Conservation (phyloP, 2,113 vertebrate species). For the Origma solitaria region DNA sequence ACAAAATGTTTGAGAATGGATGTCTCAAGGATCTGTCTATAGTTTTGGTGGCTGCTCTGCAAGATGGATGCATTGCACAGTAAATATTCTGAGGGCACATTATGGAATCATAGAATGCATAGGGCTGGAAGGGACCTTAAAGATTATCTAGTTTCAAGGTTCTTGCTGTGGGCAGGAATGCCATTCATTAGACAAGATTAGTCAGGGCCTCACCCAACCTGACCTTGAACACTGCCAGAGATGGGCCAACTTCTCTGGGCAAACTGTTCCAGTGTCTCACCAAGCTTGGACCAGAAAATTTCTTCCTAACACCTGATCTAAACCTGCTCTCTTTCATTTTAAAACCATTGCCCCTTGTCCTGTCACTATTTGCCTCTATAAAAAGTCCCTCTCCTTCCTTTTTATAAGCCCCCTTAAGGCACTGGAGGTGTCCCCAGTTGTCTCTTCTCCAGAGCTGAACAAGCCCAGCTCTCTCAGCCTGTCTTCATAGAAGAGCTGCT, state of each 20-base stretch:
- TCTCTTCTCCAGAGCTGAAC: neutral
- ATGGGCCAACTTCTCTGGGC: too few species aligned
- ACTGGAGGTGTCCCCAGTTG: neutral
- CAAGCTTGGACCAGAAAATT: neutral
- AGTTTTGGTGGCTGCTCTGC: neutral
- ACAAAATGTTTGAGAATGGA: neutral
- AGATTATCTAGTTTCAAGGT: neutral
- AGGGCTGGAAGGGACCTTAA: neutral
- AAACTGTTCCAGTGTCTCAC: neutral
- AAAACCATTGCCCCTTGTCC: neutral
- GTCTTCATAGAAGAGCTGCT: too few species aligned
- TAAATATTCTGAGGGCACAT: neutral
- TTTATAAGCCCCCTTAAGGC: neutral
- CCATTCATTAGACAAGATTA: neutral
- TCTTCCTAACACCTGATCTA: neutral
- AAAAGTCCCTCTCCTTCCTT: neutral
- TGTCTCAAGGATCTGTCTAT: neutral
- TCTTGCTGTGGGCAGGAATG: neutral
- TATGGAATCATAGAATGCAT: neutral
- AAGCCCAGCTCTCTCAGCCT: neutral
- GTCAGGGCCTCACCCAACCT: neutral
- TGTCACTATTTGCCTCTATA: neutral
- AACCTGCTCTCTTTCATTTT: neutral
- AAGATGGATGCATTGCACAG: neutral
- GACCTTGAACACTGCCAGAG: neutral